phyloP scores from a whole-genome alignment of 2,113 vertebrate species.

The Asarcornis scutulata region DNA sequence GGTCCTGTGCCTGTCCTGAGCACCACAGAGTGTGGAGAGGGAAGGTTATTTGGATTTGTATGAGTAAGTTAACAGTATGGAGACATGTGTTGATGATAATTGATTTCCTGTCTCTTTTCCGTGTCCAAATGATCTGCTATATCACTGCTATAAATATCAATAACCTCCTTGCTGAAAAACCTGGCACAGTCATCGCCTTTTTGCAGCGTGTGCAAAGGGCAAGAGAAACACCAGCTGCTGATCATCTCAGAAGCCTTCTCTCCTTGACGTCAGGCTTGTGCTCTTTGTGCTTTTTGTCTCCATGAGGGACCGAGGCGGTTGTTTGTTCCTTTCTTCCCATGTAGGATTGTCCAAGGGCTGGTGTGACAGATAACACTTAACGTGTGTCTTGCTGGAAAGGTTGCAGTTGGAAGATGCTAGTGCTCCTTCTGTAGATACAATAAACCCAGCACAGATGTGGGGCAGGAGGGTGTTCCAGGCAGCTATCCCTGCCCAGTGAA shows the following conservation, averaged over 20 bases:
- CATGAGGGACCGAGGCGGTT: background rate
- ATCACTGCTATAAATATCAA: slow-evolving; percentile 45
- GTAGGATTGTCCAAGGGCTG: too few relatives aligned
- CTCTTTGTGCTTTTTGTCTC: background rate
- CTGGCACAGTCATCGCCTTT: background rate
- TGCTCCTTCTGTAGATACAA: background rate
- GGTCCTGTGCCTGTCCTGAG: background rate
- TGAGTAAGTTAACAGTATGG: background rate
- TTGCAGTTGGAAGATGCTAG: background rate
- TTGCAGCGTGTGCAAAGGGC: background rate
- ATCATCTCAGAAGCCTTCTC: background rate
- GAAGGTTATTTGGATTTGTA: background rate
- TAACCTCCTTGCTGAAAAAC: background rate
- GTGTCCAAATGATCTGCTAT: slow-evolving; percentile 47
- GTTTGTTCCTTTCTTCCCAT: background rate
- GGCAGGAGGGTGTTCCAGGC: background rate
- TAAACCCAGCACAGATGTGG: background rate
- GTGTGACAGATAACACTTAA: background rate
- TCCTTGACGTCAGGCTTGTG: background rate
- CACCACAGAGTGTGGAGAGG: accelerated
- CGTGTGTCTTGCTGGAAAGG: background rate
- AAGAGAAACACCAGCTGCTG: background rate
- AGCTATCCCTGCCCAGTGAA: background rate
- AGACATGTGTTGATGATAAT: background rate
- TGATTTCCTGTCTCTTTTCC: slow-evolving; percentile 49